Evolutionary conservation across 2,797 vertebrate species (phyloP).

Genomic region (Gallinago solitaria): DNA sequence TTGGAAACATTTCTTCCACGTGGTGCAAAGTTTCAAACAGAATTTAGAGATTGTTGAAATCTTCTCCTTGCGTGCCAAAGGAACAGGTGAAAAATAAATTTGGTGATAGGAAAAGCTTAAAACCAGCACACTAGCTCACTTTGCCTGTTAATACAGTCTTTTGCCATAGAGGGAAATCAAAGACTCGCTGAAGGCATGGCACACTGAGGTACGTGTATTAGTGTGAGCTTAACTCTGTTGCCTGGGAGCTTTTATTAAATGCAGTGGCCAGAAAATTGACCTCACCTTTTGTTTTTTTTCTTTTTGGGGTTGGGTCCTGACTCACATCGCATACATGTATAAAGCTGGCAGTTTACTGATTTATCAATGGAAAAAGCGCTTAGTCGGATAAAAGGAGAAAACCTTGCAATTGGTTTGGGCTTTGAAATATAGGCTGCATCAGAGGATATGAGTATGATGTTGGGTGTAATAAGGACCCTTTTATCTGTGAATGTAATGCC

Average conservation of each 20-base stretch:
- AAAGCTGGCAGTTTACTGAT: constrained; percentile 61
- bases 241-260: constrained; percentile 64
- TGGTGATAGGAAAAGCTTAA: constrained; percentile 42
- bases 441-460: neutral
- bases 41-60: neutral
- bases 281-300: constrained; percentile 4
- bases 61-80: neutral
- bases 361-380: constrained; percentile 50
- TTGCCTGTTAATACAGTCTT: constrained; percentile 21
- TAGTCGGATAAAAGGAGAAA: constrained; percentile 44
- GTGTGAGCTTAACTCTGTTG: constrained; percentile 44
- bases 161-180: constrained; percentile 43
- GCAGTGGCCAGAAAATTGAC: constrained; percentile 54
- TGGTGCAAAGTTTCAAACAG: neutral
- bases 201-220: constrained; percentile 18
- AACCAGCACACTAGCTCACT: neutral
- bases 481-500: neutral
- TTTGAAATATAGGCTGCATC: constrained; percentile 61
- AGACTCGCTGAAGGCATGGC: constrained; percentile 25
- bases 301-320: constrained; percentile 16
- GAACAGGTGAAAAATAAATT: neutral
- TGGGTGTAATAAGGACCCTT: neutral
- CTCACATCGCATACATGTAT: constrained; percentile 17
- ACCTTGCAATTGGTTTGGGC: constrained; percentile 25
- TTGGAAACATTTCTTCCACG: neutral